A percentile compares a stretch with the other conserved stretches of the same genome.
phyloP scores from a whole-genome alignment of 2,888 invertebrate species.

The Caenorhabditis sp. region DNA sequence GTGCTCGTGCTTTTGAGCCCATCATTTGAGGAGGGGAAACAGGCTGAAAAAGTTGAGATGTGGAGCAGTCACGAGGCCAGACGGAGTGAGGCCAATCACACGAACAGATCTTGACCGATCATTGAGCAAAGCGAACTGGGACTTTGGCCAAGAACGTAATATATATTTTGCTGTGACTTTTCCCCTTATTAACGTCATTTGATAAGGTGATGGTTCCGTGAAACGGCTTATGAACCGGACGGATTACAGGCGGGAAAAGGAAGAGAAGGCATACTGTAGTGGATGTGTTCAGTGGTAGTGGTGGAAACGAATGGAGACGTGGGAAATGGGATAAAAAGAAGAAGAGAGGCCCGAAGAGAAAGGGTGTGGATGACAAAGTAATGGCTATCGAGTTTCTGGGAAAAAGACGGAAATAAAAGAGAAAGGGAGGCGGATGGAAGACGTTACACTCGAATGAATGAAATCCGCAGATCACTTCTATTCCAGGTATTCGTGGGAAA shows the following conservation, averaged over 20 bases:
- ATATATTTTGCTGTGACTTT: no score
- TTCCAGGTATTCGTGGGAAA: background rate
- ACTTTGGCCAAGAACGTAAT: no score
- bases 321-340: conserved; percentile 6
- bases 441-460: background rate
- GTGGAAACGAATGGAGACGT: background rate
- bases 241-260: conserved; percentile 1
- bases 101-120: background rate
- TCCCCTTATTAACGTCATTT: conserved; percentile 39
- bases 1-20: conserved; percentile 52
- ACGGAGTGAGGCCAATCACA: background rate
- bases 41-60: conserved; percentile 18
- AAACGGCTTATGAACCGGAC: conserved; percentile 46
- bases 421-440: conserved; percentile 9
- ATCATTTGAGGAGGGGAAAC: conserved; percentile 43
- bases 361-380: conserved; percentile 42
- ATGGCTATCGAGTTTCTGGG: conserved; percentile 36
- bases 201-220: conserved; percentile 50
- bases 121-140: background rate
- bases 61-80: conserved; percentile 1
- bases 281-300: background rate
- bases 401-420: conserved; percentile 2
- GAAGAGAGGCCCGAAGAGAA: background rate
- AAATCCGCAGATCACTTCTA: background rate
- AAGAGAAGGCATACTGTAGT: conserved; percentile 25